A percentile compares a stretch with the other conserved stretches of the same genome.
Conservation (phyloP, 2,113 vertebrate species). For the Cinclus mexicanus region DNA sequence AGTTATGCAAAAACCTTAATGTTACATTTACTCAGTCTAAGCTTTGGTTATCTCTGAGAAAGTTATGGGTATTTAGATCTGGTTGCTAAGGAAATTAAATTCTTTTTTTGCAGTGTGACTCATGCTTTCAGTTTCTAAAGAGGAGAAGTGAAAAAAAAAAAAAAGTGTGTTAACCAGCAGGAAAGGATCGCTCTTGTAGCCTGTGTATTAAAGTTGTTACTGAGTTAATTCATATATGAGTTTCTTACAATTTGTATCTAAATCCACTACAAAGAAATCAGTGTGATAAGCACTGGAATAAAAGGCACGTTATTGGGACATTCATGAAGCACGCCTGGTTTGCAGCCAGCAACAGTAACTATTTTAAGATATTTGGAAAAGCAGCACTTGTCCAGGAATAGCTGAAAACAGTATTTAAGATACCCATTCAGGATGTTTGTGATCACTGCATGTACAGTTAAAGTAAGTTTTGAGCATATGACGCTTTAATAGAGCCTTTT, state of each 20-base stretch:
- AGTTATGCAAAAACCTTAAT: slow-evolving; percentile 17
- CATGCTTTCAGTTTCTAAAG: slow-evolving; percentile 66
- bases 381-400: slow-evolving; percentile 53
- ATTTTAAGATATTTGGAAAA: slow-evolving; percentile 61
- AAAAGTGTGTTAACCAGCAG: neutral
- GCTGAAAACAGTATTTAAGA: slow-evolving; percentile 39
- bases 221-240: neutral
- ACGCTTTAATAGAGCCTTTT: slow-evolving; percentile 4
- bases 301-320: slow-evolving; percentile 53
- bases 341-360: slow-evolving; percentile 44
- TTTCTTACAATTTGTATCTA: slow-evolving; percentile 35
- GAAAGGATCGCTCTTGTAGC: neutral
- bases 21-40: slow-evolving; percentile 30
- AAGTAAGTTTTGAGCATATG: slow-evolving; percentile 29
- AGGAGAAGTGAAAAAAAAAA: neutral
- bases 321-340: slow-evolving; percentile 30
- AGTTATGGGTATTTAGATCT: slow-evolving; percentile 47
- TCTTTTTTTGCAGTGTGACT: slow-evolving; percentile 60
- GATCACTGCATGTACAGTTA: slow-evolving; percentile 47
- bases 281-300: slow-evolving; percentile 5
- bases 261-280: slow-evolving; percentile 42
- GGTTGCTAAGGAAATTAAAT: slow-evolving; percentile 59
- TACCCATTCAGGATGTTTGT: slow-evolving; percentile 29
- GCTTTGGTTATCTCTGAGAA: slow-evolving; percentile 59
- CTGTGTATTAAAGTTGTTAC: neutral